Base-by-base conservation (phyloP, 2,888 invertebrate species). In the Lepidochrysops patricia region DNA sequence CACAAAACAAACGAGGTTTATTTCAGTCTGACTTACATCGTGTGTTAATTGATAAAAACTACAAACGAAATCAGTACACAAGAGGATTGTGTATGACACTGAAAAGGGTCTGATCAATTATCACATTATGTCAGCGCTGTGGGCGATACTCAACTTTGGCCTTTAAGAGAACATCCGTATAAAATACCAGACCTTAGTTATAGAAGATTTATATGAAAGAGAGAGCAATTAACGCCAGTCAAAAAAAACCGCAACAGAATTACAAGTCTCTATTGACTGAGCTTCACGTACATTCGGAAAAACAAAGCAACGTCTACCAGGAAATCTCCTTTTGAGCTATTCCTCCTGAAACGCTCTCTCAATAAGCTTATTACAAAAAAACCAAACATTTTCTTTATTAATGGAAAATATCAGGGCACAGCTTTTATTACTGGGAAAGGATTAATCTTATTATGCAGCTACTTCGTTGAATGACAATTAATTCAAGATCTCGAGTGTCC, bases 391-490 rank as follows among this genome's bases (percentile, higher is more conserved):
- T 26, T 15, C 27, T 23, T 23, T 4, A 43, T 43, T 23, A 9
- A 43, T 43, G 19, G 3, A 43, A 43, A 43, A 19, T 7, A 43
- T 19, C 12, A 19, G 9, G 12, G 43, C 9, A n/a, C 13, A 25
- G 12, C n/a, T 49, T 50, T 26, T n/a, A 50, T 26, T 12, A 5
- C 25, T 4, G 25, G 25, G 5, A 26, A 50, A 50, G 26, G 50
- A 50, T 50, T 26, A 25, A 50, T 49, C 23, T 49, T 23, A 29
- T 32, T 32, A 32, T 54, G 15, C 54, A 54, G 27, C 54, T 29
- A 19, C 54, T 54, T 15, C 19, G 12, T 9, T 54, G 15, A 63
- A 63, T 54, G 32, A 27, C 57, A 50, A 58, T 58, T 37, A 34
- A 60, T 34, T 58, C 57, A 43, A 57, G 56, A 29, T 56, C n/a